These are phyloP conservation scores for Lomographa bimaculata DNA, from an alignment of 2,888 invertebrate genomes.

Conservation along the genomic window DNA sequence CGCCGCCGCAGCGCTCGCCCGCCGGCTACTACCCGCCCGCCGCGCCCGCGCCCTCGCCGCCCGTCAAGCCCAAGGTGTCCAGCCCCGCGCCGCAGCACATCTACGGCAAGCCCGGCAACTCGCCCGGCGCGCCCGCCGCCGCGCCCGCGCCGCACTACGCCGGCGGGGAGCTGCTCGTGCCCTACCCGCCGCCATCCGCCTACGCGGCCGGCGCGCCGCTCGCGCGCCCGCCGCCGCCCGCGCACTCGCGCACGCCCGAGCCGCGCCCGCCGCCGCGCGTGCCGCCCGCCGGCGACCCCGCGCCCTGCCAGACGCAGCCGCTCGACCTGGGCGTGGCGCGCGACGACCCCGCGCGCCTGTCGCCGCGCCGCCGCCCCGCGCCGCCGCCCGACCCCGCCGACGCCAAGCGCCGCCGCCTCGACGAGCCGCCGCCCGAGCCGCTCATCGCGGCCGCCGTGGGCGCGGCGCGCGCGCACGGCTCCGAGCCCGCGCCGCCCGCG, in stretches of 20 bases:
- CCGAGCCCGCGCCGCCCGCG: constrained; percentile 75
- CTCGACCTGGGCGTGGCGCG: constrained; percentile 89
- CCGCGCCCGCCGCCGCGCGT: constrained; percentile 73
- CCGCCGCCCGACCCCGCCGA: constrained; percentile 82
- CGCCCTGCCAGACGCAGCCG: constrained; percentile 89
- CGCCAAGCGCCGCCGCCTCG: constrained; percentile 85
- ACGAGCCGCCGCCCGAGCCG: constrained; percentile 85
- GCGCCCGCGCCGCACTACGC: constrained; percentile 51
- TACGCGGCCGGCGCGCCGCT: constrained; percentile 64
- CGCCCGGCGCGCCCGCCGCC: constrained; percentile 71
- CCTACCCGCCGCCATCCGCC: constrained; percentile 71
- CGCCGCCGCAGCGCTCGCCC: constrained; percentile 86
- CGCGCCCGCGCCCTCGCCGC: constrained; percentile 51
- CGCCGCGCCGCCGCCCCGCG: constrained; percentile 86
- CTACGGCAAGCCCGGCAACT: constrained; percentile 86
- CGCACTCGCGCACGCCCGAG: constrained; percentile 80
- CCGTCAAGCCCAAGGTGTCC: constrained; percentile 87
- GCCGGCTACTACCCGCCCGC: constrained; percentile 67
- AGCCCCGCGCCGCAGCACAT: constrained; percentile 91
- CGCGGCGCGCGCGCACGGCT: constrained; percentile 85
- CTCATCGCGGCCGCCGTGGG: constrained; percentile 89
- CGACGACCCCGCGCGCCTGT: constrained; percentile 82
- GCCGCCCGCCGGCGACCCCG: constrained; percentile 59
- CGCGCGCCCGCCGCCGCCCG: constrained; percentile 81
- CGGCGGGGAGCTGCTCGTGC: constrained; percentile 63